These are phyloP conservation scores for Cyprinella venusta DNA, from an alignment of 2,797 vertebrate species.

Conservation along the genomic window DNA sequence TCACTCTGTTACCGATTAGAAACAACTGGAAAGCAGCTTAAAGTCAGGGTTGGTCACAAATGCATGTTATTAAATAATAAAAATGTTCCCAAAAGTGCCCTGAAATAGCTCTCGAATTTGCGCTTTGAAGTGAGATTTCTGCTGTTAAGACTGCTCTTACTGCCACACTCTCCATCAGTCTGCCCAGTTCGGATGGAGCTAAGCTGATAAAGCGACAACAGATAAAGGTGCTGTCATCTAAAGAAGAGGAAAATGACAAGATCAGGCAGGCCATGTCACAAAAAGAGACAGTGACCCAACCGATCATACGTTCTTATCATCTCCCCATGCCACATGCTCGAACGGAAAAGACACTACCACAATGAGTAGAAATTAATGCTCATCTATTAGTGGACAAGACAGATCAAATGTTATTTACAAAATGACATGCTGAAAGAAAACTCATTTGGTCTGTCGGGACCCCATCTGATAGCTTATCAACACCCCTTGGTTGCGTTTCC, in stretches of 20 bases:
- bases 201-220: conserved; percentile 39
- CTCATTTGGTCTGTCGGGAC: not conserved
- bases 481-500: not conserved
- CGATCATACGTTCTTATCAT: conserved; percentile 23
- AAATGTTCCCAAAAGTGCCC: not conserved
- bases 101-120: not conserved
- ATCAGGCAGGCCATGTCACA: conserved; percentile 34
- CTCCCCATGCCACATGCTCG: conserved; percentile 6
- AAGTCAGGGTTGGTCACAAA: not conserved
- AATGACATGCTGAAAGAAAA: not conserved
- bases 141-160: not conserved
- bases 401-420: conserved; percentile 19
- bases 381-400: not conserved
- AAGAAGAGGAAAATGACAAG: conserved; percentile 20
- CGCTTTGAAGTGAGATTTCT: not conserved
- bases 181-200: not conserved
- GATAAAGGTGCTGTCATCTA: conserved; percentile 41
- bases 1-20: not conserved
- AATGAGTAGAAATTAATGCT: conserved; percentile 22
- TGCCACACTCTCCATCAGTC: not conserved
- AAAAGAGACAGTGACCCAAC: conserved; percentile 16
- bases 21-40: not conserved
- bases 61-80: not conserved
- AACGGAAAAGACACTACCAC: conserved; percentile 8
- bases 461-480: not conserved